Conservation (phyloP, 2,888 invertebrate species). For the Volucella zonaria region DNA sequence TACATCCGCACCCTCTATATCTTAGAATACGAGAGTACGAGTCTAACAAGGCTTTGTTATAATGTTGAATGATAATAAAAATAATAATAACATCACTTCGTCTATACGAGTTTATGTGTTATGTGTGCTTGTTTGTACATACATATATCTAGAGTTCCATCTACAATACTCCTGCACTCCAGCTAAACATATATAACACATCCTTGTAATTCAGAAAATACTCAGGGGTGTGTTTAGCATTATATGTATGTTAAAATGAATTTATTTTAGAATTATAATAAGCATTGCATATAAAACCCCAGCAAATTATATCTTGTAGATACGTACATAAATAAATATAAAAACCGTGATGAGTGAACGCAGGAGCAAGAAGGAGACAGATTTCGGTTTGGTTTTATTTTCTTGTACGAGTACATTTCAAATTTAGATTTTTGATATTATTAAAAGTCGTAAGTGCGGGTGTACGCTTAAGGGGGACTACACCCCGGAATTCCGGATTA, state of each 20-base stretch:
- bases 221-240: slow-evolving; percentile 57
- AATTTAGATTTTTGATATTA: slow-evolving; percentile 69
- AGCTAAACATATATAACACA: neutral
- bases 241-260: slow-evolving; percentile 58
- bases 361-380: too few species aligned
- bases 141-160: slow-evolving; percentile 70
- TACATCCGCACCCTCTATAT: slow-evolving; percentile 29
- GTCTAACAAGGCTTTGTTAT: slow-evolving; percentile 57
- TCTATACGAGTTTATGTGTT: slow-evolving; percentile 1
- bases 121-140: neutral
- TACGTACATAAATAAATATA: too few species aligned
- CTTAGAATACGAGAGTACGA: neutral
- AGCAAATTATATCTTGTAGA: slow-evolving; percentile 44
- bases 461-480: slow-evolving; percentile 66
- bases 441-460: slow-evolving; percentile 65
- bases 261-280: slow-evolving; percentile 73
- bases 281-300: slow-evolving; percentile 44
- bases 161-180: slow-evolving; percentile 22
- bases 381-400: slow-evolving; percentile 18
- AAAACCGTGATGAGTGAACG: slow-evolving; percentile 29
- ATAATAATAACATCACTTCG: slow-evolving; percentile 69
- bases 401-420: slow-evolving; percentile 46
- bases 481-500: slow-evolving; percentile 73
- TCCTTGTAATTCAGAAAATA: slow-evolving; percentile 27
- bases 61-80: slow-evolving; percentile 68